Evolutionary conservation across 2,797 vertebrate species (phyloP).

Genomic region (Parambassis ranga): DNA sequence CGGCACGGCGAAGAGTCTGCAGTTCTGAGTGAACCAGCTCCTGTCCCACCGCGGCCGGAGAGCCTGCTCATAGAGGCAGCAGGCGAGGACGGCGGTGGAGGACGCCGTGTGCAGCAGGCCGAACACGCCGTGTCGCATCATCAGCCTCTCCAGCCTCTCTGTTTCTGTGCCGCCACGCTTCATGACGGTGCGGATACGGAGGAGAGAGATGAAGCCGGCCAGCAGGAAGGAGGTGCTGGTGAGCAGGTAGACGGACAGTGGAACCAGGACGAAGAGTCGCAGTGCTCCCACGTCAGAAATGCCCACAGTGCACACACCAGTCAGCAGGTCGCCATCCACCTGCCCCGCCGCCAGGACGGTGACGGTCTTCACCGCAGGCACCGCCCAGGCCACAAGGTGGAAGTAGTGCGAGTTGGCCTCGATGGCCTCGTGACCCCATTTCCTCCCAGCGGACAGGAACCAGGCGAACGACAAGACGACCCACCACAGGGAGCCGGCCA

Average conservation of each 20-base stretch:
- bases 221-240: conserved; percentile 90
- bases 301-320: conserved; percentile 91
- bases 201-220: conserved; percentile 90
- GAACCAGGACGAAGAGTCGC: conserved; percentile 88
- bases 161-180: conserved; percentile 91
- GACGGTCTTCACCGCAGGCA: conserved; percentile 91
- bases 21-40: conserved; percentile 89
- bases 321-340: conserved; percentile 91
- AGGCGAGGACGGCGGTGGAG: conserved; percentile 88
- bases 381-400: conserved; percentile 91
- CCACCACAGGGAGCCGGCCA: conserved; percentile 96
- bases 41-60: conserved; percentile 89
- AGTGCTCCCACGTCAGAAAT: conserved; percentile 85
- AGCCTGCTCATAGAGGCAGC: conserved; percentile 92
- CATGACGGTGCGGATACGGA: conserved; percentile 92
- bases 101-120: conserved; percentile 90
- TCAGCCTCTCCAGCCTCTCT: conserved; percentile 91
- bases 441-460: conserved; percentile 94
- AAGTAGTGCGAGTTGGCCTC: conserved; percentile 92
- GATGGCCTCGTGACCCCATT: conserved; percentile 93
- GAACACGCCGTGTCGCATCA: conserved; percentile 91
- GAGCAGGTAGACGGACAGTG: conserved; percentile 90
- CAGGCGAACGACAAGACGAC: conserved; percentile 91
- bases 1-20: conserved; percentile 86
- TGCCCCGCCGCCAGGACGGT: conserved; percentile 89